Evolutionary conservation across 1,140 invertebrate genomes (phyloP), one percentile per base, ranked within the genome.

Genomic region (Halyomorpha halys): DNA sequence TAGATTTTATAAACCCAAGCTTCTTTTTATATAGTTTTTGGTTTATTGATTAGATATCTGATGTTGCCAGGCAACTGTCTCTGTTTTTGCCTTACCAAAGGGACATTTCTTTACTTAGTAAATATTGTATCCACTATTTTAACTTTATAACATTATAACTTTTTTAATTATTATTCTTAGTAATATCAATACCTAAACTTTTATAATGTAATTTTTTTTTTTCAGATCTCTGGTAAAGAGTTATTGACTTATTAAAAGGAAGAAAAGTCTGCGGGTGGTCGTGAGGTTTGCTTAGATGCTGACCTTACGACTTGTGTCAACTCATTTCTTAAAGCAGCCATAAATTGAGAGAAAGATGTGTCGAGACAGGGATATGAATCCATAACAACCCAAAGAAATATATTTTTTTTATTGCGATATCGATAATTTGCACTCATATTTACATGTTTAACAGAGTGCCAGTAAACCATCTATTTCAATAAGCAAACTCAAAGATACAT

Each of bases 321-420:
- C 87, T 75, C 87, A 90, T 74, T 90, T 89, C 75, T 77, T 90
- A 76, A 90, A 90, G 78, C 87, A 90, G 77, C 87, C 87, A 82
- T 89, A 88, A 83, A 75, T 71, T 70, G 70, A 73, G 44, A 44
- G 45, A 73, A 77, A 73, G 75, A 86, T 87, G 85, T 87, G 83
- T 79, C 82, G 83, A 70, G 84, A 86, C 79, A 78, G 84, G 77
- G 84, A 87, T 81, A 86, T 86, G 84, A 80, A 83, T 74, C 80
- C 80, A 72, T 76, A 76, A 72, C 74, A n/a, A 30, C 13, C 56
- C 63, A 34, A 64, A 54, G 18, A 59, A 39, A 23, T 44, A 39
- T 16, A 21, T 9, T 56, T 60, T 34, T 60, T 60, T 25, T 65
- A 30, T 6, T 59, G 44, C 30, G 9, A 21, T 49, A 63, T 23